These are phyloP conservation scores for Prochilodus magdalenae DNA, from an alignment of 2,113 vertebrate species.

Conservation along the genomic window DNA sequence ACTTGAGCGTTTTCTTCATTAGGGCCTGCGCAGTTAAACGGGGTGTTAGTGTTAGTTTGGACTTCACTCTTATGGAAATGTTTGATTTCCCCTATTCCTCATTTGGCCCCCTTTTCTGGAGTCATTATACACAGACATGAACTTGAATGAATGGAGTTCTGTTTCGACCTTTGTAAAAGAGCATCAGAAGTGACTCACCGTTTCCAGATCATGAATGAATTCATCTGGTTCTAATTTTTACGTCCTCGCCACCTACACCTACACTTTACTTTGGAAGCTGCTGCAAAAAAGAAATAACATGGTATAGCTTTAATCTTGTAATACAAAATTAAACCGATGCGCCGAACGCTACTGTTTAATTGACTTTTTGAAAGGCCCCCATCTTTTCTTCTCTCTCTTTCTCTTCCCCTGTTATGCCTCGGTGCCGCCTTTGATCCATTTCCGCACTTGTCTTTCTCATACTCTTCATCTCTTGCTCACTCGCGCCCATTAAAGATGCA, in stretches of 20 bases:
- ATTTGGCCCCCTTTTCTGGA: conserved; percentile 21
- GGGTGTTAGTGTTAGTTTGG: conserved; percentile 34
- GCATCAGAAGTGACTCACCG: conserved; percentile 46
- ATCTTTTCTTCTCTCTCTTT: conserved; percentile 7
- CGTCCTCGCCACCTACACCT: conserved; percentile 40
- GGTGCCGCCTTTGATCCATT: conserved; percentile 45
- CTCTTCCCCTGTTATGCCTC: conserved; percentile 24
- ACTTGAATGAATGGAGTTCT: conserved; percentile 41
- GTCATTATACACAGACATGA: conserved; percentile 13
- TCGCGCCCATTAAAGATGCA: conserved; percentile 51
- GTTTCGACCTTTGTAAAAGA: conserved; percentile 33
- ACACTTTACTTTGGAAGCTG: conserved; percentile 31
- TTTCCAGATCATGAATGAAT: conserved; percentile 54
- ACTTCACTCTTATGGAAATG: conserved; percentile 25
- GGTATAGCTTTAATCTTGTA: conserved; percentile 15
- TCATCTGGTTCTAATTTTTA: conserved; percentile 49
- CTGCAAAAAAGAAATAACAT: conserved; percentile 17
- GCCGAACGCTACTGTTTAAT: conserved; percentile 5
- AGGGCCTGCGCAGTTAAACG: conserved; percentile 11
- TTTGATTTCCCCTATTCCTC: conserved; percentile 37
- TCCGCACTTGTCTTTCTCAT: conserved; percentile 7
- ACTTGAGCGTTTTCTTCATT: conserved; percentile 4
- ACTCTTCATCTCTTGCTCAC: conserved; percentile 28
- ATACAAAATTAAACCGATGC: conserved; percentile 6
- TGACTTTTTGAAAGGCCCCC: conserved; percentile 31